A percentile compares a stretch with the other conserved stretches of the same genome.
phyloP scores from a whole-genome alignment of 2,113 vertebrate genomes.

The Brachypodius melanocephalos region DNA sequence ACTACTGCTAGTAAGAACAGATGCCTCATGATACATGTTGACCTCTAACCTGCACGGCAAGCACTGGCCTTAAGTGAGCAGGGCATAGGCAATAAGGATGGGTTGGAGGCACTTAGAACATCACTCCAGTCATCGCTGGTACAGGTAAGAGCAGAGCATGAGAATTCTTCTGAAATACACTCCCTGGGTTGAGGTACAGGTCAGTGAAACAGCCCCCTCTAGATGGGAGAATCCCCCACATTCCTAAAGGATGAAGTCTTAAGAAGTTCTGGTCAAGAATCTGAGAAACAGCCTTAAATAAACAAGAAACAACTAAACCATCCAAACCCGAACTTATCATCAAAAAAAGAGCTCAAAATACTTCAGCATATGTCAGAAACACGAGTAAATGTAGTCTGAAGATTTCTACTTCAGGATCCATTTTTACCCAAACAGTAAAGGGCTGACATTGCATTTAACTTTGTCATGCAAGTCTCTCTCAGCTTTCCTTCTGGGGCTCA shows the following conservation, averaged over 20 bases:
- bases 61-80: not conserved
- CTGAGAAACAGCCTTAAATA: not conserved
- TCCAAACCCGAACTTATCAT: not conserved
- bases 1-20: not conserved
- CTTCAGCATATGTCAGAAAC: not conserved
- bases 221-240: not conserved
- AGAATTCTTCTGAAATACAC: not conserved
- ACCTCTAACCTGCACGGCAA: not conserved
- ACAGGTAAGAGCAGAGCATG: not conserved
- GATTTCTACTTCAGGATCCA: not conserved
- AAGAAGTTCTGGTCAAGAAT: not conserved
- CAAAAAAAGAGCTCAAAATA: not conserved
- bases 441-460: not conserved
- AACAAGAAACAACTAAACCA: not conserved
- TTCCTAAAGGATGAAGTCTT: not conserved
- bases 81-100: not conserved
- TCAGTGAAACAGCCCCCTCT: not conserved
- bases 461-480: fast-evolving
- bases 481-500: not conserved
- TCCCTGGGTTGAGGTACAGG: not conserved
- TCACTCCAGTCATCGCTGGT: not conserved
- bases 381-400: not conserved
- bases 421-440: not conserved
- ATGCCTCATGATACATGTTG: not conserved
- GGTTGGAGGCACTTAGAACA: not conserved